phyloP scores from a whole-genome alignment of 2,888 invertebrate species.

The Anthoptus insignis region DNA sequence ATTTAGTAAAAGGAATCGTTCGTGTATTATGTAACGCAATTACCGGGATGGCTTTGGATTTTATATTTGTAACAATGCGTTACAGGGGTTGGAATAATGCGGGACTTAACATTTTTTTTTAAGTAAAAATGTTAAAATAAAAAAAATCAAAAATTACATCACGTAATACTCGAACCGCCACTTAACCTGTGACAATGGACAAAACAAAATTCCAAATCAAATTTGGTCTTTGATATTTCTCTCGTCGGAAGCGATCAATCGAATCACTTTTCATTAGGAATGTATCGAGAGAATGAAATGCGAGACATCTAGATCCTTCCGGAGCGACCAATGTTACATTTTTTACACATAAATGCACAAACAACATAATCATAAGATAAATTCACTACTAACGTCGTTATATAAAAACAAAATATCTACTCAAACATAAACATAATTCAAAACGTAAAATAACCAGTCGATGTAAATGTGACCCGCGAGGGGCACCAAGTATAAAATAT shows the following conservation, averaged over 20 bases:
- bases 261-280: slow-evolving; percentile 58
- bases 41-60: too few relatives aligned
- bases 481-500: slow-evolving; percentile 56
- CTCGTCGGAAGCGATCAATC: slow-evolving; percentile 34
- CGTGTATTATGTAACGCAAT: too few relatives aligned
- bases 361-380: slow-evolving; percentile 59
- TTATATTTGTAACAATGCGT: too few relatives aligned
- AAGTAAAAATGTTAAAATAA: too few relatives aligned
- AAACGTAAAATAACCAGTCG: slow-evolving; percentile 58
- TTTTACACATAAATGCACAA: slow-evolving; percentile 72
- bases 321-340: too few relatives aligned
- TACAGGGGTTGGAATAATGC: too few relatives aligned
- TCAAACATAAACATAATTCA: slow-evolving; percentile 59
- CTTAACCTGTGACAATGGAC: slow-evolving; percentile 14
- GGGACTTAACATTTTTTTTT: too few relatives aligned
- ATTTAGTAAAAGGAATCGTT: too few relatives aligned
- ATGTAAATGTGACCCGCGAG: slow-evolving; percentile 44
- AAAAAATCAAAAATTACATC: too few relatives aligned
- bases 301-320: too few relatives aligned
- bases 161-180: too few relatives aligned
- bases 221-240: slow-evolving; percentile 33
- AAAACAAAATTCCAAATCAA: slow-evolving; percentile 17
- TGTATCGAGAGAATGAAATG: too few relatives aligned
- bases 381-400: slow-evolving; percentile 60
- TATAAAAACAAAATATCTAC: slow-evolving; percentile 50